phyloP scores from a whole-genome alignment of 2,888 invertebrate species.

The Heliconius ismenius region DNA sequence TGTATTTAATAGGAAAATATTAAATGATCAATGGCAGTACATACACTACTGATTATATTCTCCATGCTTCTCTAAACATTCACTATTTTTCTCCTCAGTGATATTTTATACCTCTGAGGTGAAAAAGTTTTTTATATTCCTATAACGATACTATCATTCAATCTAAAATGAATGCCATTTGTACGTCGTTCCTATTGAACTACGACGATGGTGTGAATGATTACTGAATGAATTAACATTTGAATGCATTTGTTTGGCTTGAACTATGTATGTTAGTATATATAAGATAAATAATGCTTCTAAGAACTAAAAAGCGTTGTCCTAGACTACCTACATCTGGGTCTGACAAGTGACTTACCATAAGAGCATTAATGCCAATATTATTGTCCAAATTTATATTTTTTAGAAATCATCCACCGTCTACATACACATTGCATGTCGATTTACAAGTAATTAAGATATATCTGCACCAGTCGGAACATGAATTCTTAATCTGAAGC shows the following conservation, averaged over 20 bases:
- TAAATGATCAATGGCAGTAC: conserved; percentile 31
- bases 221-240: conserved; percentile 61
- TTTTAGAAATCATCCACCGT: conserved; percentile 55
- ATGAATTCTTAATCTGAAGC: conserved; percentile 24
- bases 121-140: conserved; percentile 31
- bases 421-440: conserved; percentile 66
- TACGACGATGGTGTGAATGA: conserved; percentile 59
- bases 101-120: conserved; percentile 24
- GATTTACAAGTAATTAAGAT: conserved; percentile 57
- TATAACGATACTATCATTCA: conserved; percentile 39
- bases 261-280: conserved; percentile 47
- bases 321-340: conserved; percentile 69
- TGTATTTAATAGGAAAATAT: neutral
- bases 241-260: conserved; percentile 56
- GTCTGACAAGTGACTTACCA: conserved; percentile 77
- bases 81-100: conserved; percentile 35
- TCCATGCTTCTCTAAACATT: conserved; percentile 48
- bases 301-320: conserved; percentile 74
- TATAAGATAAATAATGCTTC: conserved; percentile 69
- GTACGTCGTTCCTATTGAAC: conserved; percentile 40
- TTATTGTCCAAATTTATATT: conserved; percentile 65
- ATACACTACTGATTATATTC: conserved; percentile 40
- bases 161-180: conserved; percentile 42
- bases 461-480: conserved; percentile 44
- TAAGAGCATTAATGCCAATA: conserved; percentile 68